Conservation (phyloP, 2,888 invertebrate species). For the Tipula vernalis region DNA sequence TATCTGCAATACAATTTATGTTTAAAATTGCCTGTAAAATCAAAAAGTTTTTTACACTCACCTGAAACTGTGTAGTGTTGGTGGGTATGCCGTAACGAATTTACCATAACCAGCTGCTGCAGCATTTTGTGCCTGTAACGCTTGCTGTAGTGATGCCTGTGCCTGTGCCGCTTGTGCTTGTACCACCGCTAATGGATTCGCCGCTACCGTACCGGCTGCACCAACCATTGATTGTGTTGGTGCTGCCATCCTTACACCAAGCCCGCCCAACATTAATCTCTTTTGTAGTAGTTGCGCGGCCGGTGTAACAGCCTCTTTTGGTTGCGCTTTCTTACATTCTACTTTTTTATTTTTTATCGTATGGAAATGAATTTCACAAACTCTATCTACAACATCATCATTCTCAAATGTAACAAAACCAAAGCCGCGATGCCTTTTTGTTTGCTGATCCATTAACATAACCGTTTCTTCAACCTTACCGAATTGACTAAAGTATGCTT, state of each 20-base stretch:
- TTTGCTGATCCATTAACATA: conserved; percentile 90
- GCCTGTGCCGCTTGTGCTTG: conserved; percentile 38
- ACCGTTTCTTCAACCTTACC: conserved; percentile 85
- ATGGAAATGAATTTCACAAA: conserved; percentile 89
- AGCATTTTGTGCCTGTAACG: conserved; percentile 42
- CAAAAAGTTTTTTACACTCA: conserved; percentile 23
- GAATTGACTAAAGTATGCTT: conserved; percentile 81
- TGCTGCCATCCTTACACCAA: conserved; percentile 53
- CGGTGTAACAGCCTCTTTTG: conserved; percentile 74
- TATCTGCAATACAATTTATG: conserved; percentile 39
- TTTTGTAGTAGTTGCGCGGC: conserved; percentile 55
- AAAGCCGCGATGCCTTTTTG: conserved; percentile 80
- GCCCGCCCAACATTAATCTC: conserved; percentile 54
- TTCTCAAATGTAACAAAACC: conserved; percentile 87
- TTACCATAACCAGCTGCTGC: conserved; percentile 54
- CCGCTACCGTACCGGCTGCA: conserved; percentile 35
- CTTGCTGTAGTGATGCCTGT: conserved; percentile 32
- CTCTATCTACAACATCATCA: conserved; percentile 81
- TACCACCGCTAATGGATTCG: conserved; percentile 47
- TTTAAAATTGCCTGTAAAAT: conserved; percentile 25
- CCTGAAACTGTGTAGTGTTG: conserved; percentile 36
- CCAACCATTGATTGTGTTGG: conserved; percentile 37
- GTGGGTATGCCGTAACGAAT: conserved; percentile 48
- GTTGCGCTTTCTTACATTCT: conserved; percentile 86
- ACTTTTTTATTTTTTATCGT: conserved; percentile 85